phyloP scores from a whole-genome alignment of 2,797 vertebrate genomes.

The Falco cherrug region DNA sequence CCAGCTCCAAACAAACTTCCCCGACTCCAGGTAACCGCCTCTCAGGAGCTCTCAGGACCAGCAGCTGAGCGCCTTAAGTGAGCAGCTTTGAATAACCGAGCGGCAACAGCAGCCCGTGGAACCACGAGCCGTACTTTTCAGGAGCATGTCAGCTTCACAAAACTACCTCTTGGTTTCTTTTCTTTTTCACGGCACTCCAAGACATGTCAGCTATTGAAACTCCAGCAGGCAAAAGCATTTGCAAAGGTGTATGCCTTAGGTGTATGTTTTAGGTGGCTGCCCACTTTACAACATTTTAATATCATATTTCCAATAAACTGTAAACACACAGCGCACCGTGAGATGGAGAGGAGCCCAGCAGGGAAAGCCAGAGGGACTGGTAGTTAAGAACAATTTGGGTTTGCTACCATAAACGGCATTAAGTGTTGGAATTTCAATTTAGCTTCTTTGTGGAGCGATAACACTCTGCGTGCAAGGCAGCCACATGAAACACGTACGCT shows the following conservation, averaged over 20 bases:
- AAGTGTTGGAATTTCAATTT: not conserved
- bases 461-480: fast-evolving
- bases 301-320: not conserved
- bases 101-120: fast-evolving
- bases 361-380: not conserved
- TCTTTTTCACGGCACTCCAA: not conserved
- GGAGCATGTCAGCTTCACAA: fast-evolving
- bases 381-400: not conserved
- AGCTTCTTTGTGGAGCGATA: fast-evolving
- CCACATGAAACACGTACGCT: not conserved
- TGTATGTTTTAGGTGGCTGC: not conserved
- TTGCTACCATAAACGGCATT: not conserved
- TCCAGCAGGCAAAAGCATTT: not conserved
- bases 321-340: not conserved
- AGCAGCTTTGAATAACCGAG: not conserved
- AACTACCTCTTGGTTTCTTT: not conserved
- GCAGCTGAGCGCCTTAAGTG: fast-evolving
- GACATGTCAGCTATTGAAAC: not conserved
- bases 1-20: not conserved
- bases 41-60: not conserved
- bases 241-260: not conserved
- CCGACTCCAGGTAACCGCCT: not conserved
- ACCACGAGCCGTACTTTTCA: fast-evolving
- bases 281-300: not conserved
- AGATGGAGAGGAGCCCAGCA: not conserved